A percentile compares a stretch with the other conserved stretches of the same genome.
Evolutionary conservation across 2,113 vertebrate genomes (phyloP).

Genomic region (Lycaon pictus): DNA sequence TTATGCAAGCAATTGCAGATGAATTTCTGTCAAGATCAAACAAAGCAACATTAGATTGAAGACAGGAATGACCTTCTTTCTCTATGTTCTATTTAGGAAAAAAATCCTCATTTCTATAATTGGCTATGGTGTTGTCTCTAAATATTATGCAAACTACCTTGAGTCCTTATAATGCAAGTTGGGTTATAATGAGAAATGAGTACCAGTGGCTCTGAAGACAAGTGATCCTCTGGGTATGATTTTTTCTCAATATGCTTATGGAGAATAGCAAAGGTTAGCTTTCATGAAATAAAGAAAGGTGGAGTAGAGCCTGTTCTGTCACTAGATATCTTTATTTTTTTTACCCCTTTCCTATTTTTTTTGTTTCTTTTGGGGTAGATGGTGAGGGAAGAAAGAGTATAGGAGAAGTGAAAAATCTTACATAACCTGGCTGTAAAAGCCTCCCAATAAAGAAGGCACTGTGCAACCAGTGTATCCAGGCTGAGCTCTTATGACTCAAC

Average conservation of each 20-base stretch:
- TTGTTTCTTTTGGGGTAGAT: neutral
- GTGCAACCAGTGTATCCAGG: neutral
- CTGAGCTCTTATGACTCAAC: neutral
- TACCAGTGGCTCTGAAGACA: neutral
- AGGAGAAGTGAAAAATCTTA: neutral
- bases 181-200: conserved; percentile 57
- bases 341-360: neutral
- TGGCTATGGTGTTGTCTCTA: conserved; percentile 61
- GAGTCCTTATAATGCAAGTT: conserved; percentile 54
- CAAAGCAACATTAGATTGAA: conserved; percentile 53
- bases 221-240: neutral
- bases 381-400: neutral
- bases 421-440: neutral
- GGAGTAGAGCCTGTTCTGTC: neutral
- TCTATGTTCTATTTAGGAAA: conserved; percentile 60
- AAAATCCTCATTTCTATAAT: conserved; percentile 54
- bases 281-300: neutral
- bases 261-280: neutral
- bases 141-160: conserved; percentile 69
- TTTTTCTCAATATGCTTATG: neutral
- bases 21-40: conserved; percentile 70
- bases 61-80: conserved; percentile 65
- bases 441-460: neutral
- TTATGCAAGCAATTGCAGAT: conserved; percentile 13
- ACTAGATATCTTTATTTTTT: neutral